Conservation (phyloP, 2,888 invertebrate species). For the Apodemia hepburni region DNA sequence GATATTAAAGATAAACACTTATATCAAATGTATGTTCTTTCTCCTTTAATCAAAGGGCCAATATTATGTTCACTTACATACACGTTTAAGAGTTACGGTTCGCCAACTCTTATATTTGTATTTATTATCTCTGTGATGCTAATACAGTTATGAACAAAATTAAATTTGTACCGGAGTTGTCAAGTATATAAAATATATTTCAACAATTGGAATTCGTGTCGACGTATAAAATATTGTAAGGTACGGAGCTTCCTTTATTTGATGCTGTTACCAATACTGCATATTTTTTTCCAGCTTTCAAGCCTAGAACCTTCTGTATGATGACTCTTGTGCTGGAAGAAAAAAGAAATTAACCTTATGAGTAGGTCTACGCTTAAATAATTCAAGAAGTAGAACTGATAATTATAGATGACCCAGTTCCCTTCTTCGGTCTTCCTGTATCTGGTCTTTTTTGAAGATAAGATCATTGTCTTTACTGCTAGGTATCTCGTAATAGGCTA, state of each 20-base stretch:
- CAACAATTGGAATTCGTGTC: slow-evolving; percentile 59
- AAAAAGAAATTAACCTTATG: not conserved
- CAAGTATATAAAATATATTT: slow-evolving; percentile 5
- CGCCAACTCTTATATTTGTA: too few species aligned
- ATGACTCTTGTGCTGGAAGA: slow-evolving; percentile 53
- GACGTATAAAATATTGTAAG: slow-evolving; percentile 59
- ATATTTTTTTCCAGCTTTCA: slow-evolving; percentile 62
- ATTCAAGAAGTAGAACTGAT: not conserved
- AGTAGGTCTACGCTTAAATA: not conserved
- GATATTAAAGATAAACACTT: too few species aligned
- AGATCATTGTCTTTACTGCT: too few species aligned
- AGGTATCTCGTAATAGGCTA: too few species aligned
- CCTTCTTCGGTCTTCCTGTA: not conserved
- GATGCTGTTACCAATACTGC: slow-evolving; percentile 63
- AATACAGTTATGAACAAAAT: too few species aligned
- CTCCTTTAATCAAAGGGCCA: too few species aligned
- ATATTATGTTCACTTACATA: too few species aligned
- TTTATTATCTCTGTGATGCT: too few species aligned
- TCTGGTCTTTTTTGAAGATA: too few species aligned
- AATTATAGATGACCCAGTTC: not conserved
- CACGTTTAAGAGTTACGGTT: too few species aligned
- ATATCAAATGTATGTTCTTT: too few species aligned
- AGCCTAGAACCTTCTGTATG: slow-evolving; percentile 53
- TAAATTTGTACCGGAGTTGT: too few species aligned
- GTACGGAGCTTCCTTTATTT: slow-evolving; percentile 53